Conservation (phyloP, 2,797 vertebrate species). For the Austrolebias charrua region DNA sequence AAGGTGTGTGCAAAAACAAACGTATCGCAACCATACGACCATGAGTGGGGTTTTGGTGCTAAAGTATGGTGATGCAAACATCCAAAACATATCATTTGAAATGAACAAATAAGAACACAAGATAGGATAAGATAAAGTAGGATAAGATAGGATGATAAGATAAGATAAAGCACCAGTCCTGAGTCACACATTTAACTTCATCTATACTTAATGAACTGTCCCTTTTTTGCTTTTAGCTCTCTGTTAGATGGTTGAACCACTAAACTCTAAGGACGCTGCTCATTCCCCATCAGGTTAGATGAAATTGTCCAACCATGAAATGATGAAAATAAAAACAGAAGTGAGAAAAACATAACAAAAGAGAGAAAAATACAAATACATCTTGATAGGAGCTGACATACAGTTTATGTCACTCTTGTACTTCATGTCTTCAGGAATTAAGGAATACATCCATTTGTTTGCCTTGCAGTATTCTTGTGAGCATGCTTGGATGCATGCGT, state of each 20-base stretch:
- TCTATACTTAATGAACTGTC: conserved; percentile 54
- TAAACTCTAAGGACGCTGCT: conserved; percentile 40
- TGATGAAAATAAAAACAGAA: conserved; percentile 40
- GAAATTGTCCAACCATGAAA: conserved; percentile 43
- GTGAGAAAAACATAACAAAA: conserved; percentile 29
- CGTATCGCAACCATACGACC: too few relatives aligned
- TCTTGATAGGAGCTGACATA: conserved; percentile 49
- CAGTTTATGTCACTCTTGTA: conserved; percentile 46
- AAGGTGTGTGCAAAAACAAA: too few relatives aligned
- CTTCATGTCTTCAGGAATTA: conserved; percentile 29
- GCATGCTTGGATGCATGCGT: not conserved
- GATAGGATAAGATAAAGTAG: not conserved
- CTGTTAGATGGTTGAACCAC: conserved; percentile 28
- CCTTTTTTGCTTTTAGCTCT: conserved; percentile 48
- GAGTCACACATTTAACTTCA: conserved; percentile 42
- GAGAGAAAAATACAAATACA: conserved; percentile 32
- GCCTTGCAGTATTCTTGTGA: conserved; percentile 6
- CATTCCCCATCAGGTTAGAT: conserved; percentile 47
- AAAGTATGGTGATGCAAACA: too few relatives aligned
- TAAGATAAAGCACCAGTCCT: conserved; percentile 5
- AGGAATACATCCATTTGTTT: conserved; percentile 14
- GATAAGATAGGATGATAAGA: conserved; percentile 10
- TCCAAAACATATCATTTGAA: too few relatives aligned
- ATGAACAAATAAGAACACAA: not conserved
- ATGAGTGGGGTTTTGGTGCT: too few relatives aligned